Percentiles rank a stretch among this genome's conserved stretches.
phyloP scores from a whole-genome alignment of 2,797 vertebrate species.

The Crotalus adamanteus region DNA sequence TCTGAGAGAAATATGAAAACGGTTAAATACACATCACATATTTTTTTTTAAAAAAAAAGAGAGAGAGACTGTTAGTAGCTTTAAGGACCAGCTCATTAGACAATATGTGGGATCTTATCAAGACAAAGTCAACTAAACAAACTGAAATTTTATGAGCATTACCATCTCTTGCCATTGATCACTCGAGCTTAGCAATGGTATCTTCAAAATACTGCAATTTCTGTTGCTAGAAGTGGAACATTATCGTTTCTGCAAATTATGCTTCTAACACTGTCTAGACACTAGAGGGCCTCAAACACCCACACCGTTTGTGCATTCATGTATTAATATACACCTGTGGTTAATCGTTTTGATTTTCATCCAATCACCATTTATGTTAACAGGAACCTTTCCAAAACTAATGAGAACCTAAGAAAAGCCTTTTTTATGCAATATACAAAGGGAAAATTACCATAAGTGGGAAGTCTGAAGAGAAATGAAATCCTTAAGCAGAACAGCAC shows the following conservation, averaged over 20 bases:
- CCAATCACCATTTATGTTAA: conserved; percentile 7
- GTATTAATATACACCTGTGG: not conserved
- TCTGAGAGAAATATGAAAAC: not conserved
- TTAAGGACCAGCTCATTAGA: not conserved
- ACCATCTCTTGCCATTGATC: not conserved
- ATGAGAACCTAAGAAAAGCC: not conserved
- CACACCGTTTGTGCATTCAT: not conserved
- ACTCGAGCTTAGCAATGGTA: not conserved
- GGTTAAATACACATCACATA: not conserved
- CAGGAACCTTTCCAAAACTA: not conserved
- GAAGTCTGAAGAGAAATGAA: not conserved
- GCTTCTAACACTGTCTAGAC: conserved; percentile 1
- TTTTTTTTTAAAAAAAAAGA: not conserved
- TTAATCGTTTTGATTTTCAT: conserved; percentile 5
- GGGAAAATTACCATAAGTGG: not conserved
- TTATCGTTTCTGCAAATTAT: not conserved
- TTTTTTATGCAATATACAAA: not conserved
- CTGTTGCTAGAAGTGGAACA: not conserved
- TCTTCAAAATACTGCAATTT: not conserved
- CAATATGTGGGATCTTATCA: not conserved
- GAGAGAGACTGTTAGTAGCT: not conserved
- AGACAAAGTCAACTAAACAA: not conserved
- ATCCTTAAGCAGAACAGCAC: not conserved
- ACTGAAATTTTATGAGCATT: not conserved
- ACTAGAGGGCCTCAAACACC: conserved; percentile 29